Evolutionary conservation across 2,888 invertebrate species (phyloP), one percentile per base, ranked within the genome.

Genomic region (Clusia tigrina): DNA sequence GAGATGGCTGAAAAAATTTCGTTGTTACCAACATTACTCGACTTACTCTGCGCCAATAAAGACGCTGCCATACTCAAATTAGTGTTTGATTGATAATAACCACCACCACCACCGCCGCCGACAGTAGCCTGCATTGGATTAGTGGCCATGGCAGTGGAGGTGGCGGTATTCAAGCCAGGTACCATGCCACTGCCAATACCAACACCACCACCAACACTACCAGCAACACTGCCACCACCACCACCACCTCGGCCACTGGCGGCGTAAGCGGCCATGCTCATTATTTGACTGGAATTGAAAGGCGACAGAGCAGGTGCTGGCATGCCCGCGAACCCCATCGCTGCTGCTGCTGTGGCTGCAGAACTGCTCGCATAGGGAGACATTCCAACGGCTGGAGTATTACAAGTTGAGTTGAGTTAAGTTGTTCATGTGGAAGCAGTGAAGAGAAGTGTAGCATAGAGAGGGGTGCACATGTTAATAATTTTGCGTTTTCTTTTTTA

Each of bases 1-100:
- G n/a, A n/a, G n/a, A n/a, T n/a, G n/a, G n/a, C n/a, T n/a, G 37
- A 32, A 10, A 37, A 67, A 61, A 60, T 67, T 73, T 73, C 72
- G 74, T 74, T 79, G 80, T 80, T 78, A 80, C 79, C 80, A 81
- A 82, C 80, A 80, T 81, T 80, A 82, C 74, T 78, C 73, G 80
- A 90, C 91, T 91, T 90, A 93, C 92, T 92, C 88, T 92, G 92
- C 85, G 92, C 92, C 85, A 93, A 87, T 82, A 93, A 88, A 80
- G 92, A 90, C 83, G 92, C 91, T 79, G 92, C 90, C 87, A 83
- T 82, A 71, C 78, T 80, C 58, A 78, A 81, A 78, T 78, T 81
- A 62, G 82, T 78, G 69, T 77, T 86, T 73, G 78, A 82, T 68
- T 82, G 82, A 82, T 84, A 86, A 83, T 74, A 69, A 56, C 82